Conservation (phyloP, 2,113 vertebrate species). For the Oreotrochilus melanogaster region DNA sequence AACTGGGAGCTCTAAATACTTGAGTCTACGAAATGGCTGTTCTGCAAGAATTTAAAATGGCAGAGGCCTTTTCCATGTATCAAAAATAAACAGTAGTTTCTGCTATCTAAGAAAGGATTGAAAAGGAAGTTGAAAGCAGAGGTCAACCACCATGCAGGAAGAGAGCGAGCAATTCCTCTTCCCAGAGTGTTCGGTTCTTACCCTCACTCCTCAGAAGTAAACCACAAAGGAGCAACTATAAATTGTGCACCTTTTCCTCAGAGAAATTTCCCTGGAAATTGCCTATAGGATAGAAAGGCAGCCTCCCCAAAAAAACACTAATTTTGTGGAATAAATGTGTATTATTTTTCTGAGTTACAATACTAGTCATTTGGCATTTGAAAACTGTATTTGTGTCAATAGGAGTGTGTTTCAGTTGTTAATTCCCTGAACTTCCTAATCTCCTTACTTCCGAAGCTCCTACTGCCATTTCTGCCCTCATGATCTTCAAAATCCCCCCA, state of each 20-base stretch:
- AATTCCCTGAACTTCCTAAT: slow-evolving; percentile 53
- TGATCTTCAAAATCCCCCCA: neutral
- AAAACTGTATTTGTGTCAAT: neutral
- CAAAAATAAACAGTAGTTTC: slow-evolving; percentile 33
- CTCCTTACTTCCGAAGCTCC: slow-evolving; percentile 17
- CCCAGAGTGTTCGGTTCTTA: neutral
- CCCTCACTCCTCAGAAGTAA: neutral
- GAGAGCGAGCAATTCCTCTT: neutral
- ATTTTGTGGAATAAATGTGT: neutral
- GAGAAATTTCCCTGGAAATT: neutral
- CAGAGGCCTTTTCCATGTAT: neutral
- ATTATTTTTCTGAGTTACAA: neutral
- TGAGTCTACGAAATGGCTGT: slow-evolving; percentile 25
- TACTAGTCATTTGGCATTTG: neutral
- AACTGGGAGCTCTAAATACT: neutral
- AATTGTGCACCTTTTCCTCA: neutral
- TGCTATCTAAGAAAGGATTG: slow-evolving; percentile 12
- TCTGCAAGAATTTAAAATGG: slow-evolving; percentile 58
- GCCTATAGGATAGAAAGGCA: neutral
- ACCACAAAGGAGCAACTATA: neutral
- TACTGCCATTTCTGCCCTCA: neutral
- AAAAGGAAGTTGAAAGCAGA: slow-evolving; percentile 46
- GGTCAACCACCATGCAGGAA: neutral
- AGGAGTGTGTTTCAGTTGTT: neutral
- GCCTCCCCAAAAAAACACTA: neutral